Conservation (phyloP, 1,140 invertebrate species). For the Drosophila biarmipes region DNA sequence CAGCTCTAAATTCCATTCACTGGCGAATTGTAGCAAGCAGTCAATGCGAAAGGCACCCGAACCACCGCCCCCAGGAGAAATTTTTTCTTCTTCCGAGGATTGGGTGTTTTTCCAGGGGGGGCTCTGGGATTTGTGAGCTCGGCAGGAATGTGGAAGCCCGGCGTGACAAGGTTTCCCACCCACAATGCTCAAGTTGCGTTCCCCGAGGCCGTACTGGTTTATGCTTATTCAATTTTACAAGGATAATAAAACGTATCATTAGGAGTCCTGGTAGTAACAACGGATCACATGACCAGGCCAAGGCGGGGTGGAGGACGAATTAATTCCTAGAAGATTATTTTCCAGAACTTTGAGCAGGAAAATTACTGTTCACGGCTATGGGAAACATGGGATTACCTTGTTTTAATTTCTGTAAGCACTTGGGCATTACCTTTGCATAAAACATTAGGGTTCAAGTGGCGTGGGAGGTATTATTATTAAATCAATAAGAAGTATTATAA, state of each 20-base stretch:
- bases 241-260: constrained; percentile 36
- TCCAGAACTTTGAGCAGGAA: background rate
- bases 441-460: too few species aligned
- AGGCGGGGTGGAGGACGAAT: background rate
- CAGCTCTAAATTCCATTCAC: constrained; percentile 69
- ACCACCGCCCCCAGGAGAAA: constrained; percentile 2
- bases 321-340: background rate
- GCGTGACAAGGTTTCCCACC: constrained; percentile 24
- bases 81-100: background rate
- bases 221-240: constrained; percentile 29
- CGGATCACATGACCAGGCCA: constrained; percentile 16
- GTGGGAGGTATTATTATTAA: too few species aligned
- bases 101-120: background rate
- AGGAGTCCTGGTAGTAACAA: constrained; percentile 3
- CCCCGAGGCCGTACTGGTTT: constrained; percentile 19
- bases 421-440: too few species aligned
- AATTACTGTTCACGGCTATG: background rate
- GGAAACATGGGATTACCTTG: background rate
- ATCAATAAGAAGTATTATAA: too few species aligned
- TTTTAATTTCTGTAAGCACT: constrained; percentile 4
- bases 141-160: constrained; percentile 11
- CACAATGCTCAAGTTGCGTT: constrained; percentile 28
- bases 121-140: constrained; percentile 12
- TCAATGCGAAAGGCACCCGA: constrained; percentile 40
- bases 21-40: constrained; percentile 60